Evolutionary conservation across 2,797 vertebrate species (phyloP), one percentile per base, ranked within the genome.

Genomic region (Coreius guichenoti): DNA sequence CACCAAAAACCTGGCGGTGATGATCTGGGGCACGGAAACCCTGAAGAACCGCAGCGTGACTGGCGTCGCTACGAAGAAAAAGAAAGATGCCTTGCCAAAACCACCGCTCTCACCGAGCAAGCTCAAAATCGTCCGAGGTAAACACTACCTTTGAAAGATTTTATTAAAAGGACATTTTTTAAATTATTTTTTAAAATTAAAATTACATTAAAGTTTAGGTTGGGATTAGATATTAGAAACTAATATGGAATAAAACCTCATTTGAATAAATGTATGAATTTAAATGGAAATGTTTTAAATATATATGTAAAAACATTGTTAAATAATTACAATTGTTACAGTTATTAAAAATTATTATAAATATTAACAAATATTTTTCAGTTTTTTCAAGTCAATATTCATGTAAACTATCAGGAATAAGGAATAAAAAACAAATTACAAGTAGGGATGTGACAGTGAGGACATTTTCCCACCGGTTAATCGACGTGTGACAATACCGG

Each of bases 11-110:
- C 95, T 99, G 92, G 98, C 98, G 69, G 98, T 99, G 85, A 99
- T 99, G 98, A 99, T 99, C 93, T 99, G 98, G 98, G 98, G 98
- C 92, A 99, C 98, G 79, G 98, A 99, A 95, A 98, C 98, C 89
- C 96, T 99, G 87, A 99, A 99, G 94, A 99, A 99, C 94, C 97
- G 98, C 89, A 99, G 98, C 73, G 98, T 99, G 89, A 99, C 98
- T 43, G 98, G 98, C 89, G 98, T 99, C 80, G 98, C 98, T 90
- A 99, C 98, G 90, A 99, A 99, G 95, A 99, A 99, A 95, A 99
- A 99, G 94, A 99, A 99, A 94, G 98, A 99, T 80, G 98, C 98
- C 36, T 91, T 99, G 90, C 98, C 98, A 83, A 99, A 99, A 93
- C 98, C 98, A 54, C 98, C 98, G 39, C 96, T 99, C 89, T 99